Evolutionary conservation across 1,140 invertebrate species (phyloP), one percentile per base, ranked within the genome.

Genomic region (Manduca sexta): DNA sequence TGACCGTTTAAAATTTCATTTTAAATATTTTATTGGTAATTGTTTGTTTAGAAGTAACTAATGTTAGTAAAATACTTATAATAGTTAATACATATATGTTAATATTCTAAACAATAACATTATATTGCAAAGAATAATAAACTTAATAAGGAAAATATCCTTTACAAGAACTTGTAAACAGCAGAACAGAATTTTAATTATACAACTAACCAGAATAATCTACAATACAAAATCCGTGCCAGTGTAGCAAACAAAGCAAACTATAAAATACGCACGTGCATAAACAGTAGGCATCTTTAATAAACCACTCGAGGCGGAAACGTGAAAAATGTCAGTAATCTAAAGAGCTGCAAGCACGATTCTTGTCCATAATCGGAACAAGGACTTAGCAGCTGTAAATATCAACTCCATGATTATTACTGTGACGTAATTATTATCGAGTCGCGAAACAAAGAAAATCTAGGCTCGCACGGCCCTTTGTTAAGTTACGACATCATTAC

Each of bases 251-350:
- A 38, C 16, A 42, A 14, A 30, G 21, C 26, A 43, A 39, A 29
- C 10, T 8, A 30, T 43, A 21, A 30, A 30, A 15, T 15, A 30
- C n/a, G 26, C 29, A 30, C 29, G 21, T 43, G 41, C 18, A 30
- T 21, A 30, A 14, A 17, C 41, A 30, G 14, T 43, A 30, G 79
- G 79, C 79, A 83, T 82, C 77, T 72, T 82, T 72, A 78, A 81
- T 80, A 84, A 75, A 77, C 74, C 66, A 79, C 43, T 75, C 59
- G 52, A 82, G 75, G 68, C 79, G 81, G 81, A 84, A 84, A 84
- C 69, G 69, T 80, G 69, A 75, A 84, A 82, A 84, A 84, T 84
- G 77, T 81, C 70, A 76, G 78, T 74, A 79, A 82, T 83, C 67
- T 78, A 73, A 60, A 53, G 61, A 66, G 68, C 66, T 47, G 52